Conservation (phyloP, 2,113 vertebrate genomes). For the Aegotheles bennettii region DNA sequence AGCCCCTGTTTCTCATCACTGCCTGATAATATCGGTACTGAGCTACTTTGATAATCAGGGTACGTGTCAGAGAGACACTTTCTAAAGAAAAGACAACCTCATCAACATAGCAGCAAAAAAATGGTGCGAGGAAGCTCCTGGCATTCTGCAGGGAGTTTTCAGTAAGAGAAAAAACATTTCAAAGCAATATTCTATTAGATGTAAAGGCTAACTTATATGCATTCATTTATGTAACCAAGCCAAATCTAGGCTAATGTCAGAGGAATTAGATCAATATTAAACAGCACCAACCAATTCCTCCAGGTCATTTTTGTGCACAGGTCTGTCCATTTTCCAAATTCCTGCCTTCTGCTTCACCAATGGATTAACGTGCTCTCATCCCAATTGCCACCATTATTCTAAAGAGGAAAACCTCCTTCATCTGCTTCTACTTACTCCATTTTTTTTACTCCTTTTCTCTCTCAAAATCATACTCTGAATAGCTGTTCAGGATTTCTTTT, state of each 20-base stretch:
- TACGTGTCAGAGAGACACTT: background rate
- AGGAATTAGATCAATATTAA: background rate
- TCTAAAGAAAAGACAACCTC: background rate
- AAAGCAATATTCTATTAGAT: background rate
- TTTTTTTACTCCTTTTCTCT: background rate
- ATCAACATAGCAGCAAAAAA: background rate
- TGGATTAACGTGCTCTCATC: background rate
- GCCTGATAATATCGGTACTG: background rate
- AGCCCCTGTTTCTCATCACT: background rate
- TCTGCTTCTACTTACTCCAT: background rate
- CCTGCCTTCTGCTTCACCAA: background rate
- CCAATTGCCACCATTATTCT: background rate
- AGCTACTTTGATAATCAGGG: background rate
- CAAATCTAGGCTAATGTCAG: background rate
- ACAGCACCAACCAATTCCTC: background rate
- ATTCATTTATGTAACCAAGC: background rate
- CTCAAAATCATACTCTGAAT: background rate
- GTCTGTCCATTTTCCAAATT: background rate
- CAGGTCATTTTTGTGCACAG: background rate
- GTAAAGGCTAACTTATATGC: background rate
- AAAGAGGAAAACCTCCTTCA: background rate
- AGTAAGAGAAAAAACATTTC: background rate
- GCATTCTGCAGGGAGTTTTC: background rate
- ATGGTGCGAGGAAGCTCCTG: background rate
- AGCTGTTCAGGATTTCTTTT: background rate